Conservation (phyloP, 2,113 vertebrate genomes). For the Dipodomys spectabilis region DNA sequence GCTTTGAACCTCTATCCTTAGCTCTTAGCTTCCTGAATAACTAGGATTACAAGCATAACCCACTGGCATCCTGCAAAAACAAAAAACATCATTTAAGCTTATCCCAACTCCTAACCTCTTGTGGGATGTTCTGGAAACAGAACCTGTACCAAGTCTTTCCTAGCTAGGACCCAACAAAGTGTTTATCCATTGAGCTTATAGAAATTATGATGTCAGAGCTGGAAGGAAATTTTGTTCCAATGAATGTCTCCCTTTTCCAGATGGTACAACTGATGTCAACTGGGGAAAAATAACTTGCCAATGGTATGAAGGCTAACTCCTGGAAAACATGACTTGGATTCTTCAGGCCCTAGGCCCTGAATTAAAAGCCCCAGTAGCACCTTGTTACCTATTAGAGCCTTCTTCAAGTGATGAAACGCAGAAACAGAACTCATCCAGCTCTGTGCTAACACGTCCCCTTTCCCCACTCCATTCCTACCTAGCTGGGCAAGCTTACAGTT, state of each 20-base stretch:
- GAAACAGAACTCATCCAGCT: neutral
- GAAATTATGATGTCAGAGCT: neutral
- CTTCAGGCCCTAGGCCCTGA: neutral
- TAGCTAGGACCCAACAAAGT: neutral
- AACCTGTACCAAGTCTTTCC: neutral
- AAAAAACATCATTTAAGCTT: neutral
- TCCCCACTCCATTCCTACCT: constrained; percentile 54
- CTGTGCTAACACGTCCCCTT: neutral
- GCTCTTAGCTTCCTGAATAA: no score
- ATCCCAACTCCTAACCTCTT: neutral
- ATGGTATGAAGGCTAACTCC: neutral
- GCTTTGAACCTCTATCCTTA: no score
- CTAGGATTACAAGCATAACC: no score
- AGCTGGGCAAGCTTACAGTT: constrained; percentile 71
- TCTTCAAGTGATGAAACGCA: neutral
- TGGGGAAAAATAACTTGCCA: neutral
- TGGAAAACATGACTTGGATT: neutral
- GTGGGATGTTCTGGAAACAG: neutral
- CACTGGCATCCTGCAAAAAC: no score
- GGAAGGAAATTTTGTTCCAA: neutral
- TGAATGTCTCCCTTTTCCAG: constrained; percentile 14
- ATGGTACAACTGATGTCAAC: constrained; percentile 35
- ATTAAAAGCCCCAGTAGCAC: neutral
- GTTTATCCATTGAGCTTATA: neutral
- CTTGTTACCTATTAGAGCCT: constrained; percentile 2